Evolutionary conservation across 2,888 invertebrate species (phyloP).

Genomic region (Therioaphis trifolii): DNA sequence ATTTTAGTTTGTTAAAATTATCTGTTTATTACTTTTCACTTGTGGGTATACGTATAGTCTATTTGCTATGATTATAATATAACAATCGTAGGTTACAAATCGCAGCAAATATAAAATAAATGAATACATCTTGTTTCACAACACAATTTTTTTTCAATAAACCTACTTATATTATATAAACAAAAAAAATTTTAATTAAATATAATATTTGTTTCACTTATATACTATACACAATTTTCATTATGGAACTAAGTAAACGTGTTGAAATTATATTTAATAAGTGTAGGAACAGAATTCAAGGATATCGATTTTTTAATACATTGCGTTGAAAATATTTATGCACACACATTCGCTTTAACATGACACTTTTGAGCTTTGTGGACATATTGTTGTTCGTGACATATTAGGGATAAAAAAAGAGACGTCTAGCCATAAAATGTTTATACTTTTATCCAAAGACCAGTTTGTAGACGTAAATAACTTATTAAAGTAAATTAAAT

Average conservation of each 20-base stretch:
- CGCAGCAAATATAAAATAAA: too few relatives aligned
- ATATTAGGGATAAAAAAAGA: not conserved
- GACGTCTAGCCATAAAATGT: not conserved
- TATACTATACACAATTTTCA: too few relatives aligned
- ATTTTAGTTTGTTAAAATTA: too few relatives aligned
- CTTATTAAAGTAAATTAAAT: not conserved
- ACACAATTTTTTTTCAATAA: too few relatives aligned
- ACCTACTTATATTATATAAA: too few relatives aligned
- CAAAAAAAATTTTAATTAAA: too few relatives aligned
- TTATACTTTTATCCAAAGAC: not conserved
- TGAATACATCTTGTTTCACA: too few relatives aligned
- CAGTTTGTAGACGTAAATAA: not conserved
- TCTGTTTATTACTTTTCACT: too few relatives aligned
- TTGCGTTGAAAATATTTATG: not conserved
- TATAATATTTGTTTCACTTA: too few relatives aligned
- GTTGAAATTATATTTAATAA: not conserved
- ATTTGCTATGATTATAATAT: too few relatives aligned
- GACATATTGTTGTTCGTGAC: slow-evolving; percentile 26
- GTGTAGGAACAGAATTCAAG: not conserved
- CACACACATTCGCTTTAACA: slow-evolving; percentile 6
- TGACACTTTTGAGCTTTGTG: slow-evolving; percentile 28
- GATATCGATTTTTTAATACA: slow-evolving; percentile 10
- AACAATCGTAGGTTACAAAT: too few relatives aligned
- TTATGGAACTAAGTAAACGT: not conserved
- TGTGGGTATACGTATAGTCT: too few relatives aligned